These are phyloP conservation scores for Sinotaia quadrata DNA, from an alignment of 2,888 invertebrate species.

Conservation along the genomic window DNA sequence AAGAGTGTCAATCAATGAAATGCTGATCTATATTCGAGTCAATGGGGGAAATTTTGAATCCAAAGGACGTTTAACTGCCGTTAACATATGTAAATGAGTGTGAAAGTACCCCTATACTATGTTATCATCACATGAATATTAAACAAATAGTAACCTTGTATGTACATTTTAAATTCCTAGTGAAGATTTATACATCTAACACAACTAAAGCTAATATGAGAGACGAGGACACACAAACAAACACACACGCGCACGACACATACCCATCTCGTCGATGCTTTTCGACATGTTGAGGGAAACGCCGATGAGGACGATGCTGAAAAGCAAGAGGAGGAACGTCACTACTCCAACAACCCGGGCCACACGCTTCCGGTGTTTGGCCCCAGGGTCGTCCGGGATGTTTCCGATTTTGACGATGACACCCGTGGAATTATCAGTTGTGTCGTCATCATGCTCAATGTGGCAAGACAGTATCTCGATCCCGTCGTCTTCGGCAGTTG, in stretches of 20 bases:
- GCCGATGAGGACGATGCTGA: constrained; percentile 91
- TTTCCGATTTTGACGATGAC: constrained; percentile 28
- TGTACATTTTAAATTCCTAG: not conserved
- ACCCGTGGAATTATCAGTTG: constrained; percentile 22
- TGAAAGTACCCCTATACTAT: too few species aligned
- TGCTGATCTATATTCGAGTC: too few species aligned
- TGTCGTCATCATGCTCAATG: constrained; percentile 39
- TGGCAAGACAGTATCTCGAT: constrained; percentile 47
- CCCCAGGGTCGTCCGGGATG: constrained; percentile 28
- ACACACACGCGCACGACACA: constrained; percentile 68
- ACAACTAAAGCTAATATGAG: not conserved
- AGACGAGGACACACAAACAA: not conserved
- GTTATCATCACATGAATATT: too few species aligned
- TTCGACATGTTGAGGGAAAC: constrained; percentile 94
- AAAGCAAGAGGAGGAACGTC: constrained; percentile 87
- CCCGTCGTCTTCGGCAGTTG: constrained; percentile 42
- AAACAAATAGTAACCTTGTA: too few species aligned
- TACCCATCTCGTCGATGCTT: constrained; percentile 95
- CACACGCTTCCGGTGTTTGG: constrained; percentile 49
- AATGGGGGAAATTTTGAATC: too few species aligned
- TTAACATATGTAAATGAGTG: too few species aligned
- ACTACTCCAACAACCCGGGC: constrained; percentile 89
- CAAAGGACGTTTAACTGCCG: too few species aligned
- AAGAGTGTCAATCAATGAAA: too few species aligned
- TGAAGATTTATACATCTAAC: not conserved